Conservation (phyloP, 2,797 vertebrate species). For the Loris lydekkerianus region DNA sequence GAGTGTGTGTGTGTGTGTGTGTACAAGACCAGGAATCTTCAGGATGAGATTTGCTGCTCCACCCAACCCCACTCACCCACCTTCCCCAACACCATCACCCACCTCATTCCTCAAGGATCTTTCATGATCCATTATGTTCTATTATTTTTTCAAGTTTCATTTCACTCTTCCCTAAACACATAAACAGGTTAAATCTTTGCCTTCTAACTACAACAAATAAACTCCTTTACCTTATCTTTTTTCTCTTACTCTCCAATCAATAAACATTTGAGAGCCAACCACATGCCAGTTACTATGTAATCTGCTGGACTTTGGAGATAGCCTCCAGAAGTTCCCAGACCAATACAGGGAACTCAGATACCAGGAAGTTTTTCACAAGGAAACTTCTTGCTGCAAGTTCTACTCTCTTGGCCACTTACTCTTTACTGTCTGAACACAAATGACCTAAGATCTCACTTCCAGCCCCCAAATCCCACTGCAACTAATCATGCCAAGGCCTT, state of each 20-base stretch:
- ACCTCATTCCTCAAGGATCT: background rate
- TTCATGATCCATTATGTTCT: background rate
- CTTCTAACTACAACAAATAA: background rate
- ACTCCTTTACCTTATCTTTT: background rate
- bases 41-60: background rate
- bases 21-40: background rate
- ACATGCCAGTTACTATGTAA: background rate
- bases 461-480: background rate
- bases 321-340: background rate
- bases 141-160: conserved; percentile 33
- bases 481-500: background rate
- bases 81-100: background rate
- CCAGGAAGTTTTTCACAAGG: background rate
- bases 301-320: background rate
- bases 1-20: background rate
- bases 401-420: conserved; percentile 13
- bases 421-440: background rate
- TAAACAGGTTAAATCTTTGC: conserved; percentile 4
- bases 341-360: background rate
- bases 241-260: conserved; percentile 12
- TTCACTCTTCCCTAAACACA: background rate
- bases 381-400: background rate
- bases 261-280: background rate
- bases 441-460: background rate
- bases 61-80: background rate